These are phyloP conservation scores for Parnassius apollo DNA, from an alignment of 2,888 invertebrate species.

Conservation along the genomic window DNA sequence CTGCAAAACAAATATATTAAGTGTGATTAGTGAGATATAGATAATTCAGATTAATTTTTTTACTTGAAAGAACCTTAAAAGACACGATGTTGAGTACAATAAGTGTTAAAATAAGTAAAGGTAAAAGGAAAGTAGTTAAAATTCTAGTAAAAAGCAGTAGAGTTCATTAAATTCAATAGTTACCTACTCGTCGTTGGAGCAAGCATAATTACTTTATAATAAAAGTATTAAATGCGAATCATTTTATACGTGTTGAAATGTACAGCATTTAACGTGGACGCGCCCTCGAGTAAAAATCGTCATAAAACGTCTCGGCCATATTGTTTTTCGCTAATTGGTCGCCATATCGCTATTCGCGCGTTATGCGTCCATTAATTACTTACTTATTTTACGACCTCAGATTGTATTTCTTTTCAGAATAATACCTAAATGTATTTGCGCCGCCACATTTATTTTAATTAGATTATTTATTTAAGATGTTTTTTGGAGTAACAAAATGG, in stretches of 20 bases:
- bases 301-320: conserved; percentile 33
- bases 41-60: too few relatives aligned
- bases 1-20: too few relatives aligned
- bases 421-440: conserved; percentile 33
- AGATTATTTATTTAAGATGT: background rate
- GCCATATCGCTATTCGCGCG: conserved; percentile 63
- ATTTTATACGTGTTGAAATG: conserved; percentile 17
- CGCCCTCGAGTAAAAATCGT: conserved; percentile 21
- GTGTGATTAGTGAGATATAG: too few relatives aligned
- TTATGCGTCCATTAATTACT: conserved; percentile 67
- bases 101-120: too few relatives aligned
- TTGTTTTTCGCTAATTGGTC: conserved; percentile 62
- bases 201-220: too few relatives aligned
- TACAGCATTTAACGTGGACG: conserved; percentile 10
- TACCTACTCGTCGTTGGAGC: too few relatives aligned
- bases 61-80: too few relatives aligned
- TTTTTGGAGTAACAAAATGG: background rate
- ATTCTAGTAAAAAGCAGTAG: conserved; percentile 1
- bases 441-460: conserved; percentile 32
- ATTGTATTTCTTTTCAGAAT: conserved; percentile 55
- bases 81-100: too few relatives aligned
- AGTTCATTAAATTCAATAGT: too few relatives aligned
- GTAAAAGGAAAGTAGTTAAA: background rate
- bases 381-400: conserved; percentile 53
- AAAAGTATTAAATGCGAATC: background rate